Evolutionary conservation across 2,113 vertebrate species (phyloP), one percentile per base, ranked within the genome.

Genomic region (Beaufortia kweichowensis): DNA sequence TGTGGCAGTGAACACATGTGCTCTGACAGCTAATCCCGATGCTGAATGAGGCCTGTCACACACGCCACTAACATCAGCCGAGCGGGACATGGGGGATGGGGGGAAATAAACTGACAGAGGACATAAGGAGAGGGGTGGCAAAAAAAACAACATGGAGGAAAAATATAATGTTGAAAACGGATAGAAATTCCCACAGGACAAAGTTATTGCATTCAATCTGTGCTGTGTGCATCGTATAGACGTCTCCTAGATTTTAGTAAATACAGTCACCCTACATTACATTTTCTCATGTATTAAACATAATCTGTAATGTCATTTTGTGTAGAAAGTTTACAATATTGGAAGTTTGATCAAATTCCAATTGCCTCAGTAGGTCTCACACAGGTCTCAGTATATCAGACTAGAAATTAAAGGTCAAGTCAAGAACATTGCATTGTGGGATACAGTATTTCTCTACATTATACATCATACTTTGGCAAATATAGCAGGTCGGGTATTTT

Each of bases 21-120:
- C 53, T 59, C 76, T 84, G 81, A 85, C 76, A 79, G 59, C 64
- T 75, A 82, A 78, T 82, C 76, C 79, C 59, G 74, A 76, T 77
- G 48, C 60, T 55, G 53, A 81, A 63, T 77, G 65, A 73, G 71
- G 23, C 76, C 70, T 70, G 68, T 83, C 59, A 78, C 26, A 46
- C 70, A 74, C 39, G 70, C 56, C 24, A 61, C 39, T 28, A 65
- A 48, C 41, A 33, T 64, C 60, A 75, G 43, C 41, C 59, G 33
- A 62, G 63, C 29, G 63, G 62, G 46, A 35, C 33, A 39, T 9
- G 35, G 33, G 33, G 67, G 19, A n/a, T n/a, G 48, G 29, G 66
- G 17, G 33, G 4, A 11, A 24, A 23, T 15, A 35, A 23, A 9
- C n/a, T n/a, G 48, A 72, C 9, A 39, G 33, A 72, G 24, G 53